phyloP scores from a whole-genome alignment of 2,113 vertebrate genomes.

The Chionodraco myersi region DNA sequence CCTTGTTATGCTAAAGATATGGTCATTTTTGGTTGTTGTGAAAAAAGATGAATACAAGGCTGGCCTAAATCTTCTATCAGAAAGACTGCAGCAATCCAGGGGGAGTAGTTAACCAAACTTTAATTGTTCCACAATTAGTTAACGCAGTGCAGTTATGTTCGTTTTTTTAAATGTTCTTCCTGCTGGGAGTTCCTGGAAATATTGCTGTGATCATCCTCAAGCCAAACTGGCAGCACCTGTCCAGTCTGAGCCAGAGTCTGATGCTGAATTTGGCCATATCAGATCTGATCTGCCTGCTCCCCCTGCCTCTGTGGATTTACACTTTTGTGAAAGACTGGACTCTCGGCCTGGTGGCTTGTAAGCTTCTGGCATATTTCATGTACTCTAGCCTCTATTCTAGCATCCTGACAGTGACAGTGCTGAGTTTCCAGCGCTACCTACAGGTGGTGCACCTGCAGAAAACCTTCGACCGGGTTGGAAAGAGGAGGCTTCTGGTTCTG shows the following conservation, averaged over 20 bases:
- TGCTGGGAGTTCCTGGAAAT: conserved; percentile 58
- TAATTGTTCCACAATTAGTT: too few relatives aligned
- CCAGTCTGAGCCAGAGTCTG: conserved; percentile 35
- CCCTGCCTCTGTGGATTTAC: conserved; percentile 46
- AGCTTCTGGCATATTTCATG: background rate
- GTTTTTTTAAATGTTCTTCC: background rate
- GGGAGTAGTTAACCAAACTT: too few relatives aligned
- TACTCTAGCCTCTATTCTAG: conserved; percentile 27
- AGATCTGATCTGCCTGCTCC: conserved; percentile 42
- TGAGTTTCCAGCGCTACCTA: conserved; percentile 53
- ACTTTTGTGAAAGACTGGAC: conserved; percentile 13
- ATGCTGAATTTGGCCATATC: conserved; percentile 50
- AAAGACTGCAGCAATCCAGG: too few relatives aligned
- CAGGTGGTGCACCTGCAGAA: conserved; percentile 26
- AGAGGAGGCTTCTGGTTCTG: conserved; percentile 18
- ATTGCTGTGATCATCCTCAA: conserved; percentile 17
- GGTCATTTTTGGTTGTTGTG: too few relatives aligned
- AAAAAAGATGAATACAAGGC: too few relatives aligned
- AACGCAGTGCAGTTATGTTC: too few relatives aligned
- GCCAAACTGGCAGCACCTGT: conserved; percentile 35
- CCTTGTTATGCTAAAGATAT: too few relatives aligned
- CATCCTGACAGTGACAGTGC: conserved; percentile 28
- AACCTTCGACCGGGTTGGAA: background rate
- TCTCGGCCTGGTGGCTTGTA: conserved; percentile 17
- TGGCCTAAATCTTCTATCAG: too few relatives aligned